phyloP scores from a whole-genome alignment of 2,797 vertebrate genomes.

The Coranthus polyacanthus region DNA sequence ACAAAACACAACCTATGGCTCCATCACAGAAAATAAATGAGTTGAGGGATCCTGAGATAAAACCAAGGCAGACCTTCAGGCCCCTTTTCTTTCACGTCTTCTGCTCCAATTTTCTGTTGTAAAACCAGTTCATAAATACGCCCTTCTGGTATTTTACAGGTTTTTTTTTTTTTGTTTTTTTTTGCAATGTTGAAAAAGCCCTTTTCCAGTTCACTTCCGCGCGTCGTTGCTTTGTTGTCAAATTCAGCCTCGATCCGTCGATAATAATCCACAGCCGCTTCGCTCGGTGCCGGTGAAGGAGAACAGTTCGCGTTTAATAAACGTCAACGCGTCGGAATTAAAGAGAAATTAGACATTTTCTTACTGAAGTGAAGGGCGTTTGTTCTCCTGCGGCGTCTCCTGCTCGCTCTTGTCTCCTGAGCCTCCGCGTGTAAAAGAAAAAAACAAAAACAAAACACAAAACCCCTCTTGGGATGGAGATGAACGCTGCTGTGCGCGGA shows the following conservation, averaged over 20 bases:
- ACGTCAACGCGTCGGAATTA: background rate
- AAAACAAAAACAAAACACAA: constrained; percentile 6
- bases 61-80: constrained; percentile 31
- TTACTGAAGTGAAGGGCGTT: constrained; percentile 17
- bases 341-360: background rate
- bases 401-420: constrained; percentile 36
- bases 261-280: constrained; percentile 84
- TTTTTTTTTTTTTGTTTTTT: constrained; percentile 16
- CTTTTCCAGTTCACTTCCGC: constrained; percentile 85
- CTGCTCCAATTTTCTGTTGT: constrained; percentile 84
- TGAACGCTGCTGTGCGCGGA: constrained; percentile 39
- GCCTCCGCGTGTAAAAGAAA: constrained; percentile 21
- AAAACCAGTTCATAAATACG: constrained; percentile 77
- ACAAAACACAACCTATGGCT: background rate
- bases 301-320: background rate
- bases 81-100: constrained; percentile 75
- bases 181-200: constrained; percentile 73
- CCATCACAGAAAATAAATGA: background rate
- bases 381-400: constrained; percentile 37
- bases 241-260: constrained; percentile 82
- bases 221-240: constrained; percentile 86
- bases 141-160: constrained; percentile 17
- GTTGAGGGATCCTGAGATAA: constrained; percentile 6
- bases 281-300: constrained; percentile 75
- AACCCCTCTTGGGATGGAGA: constrained; percentile 45